Conservation (phyloP, 2,113 vertebrate genomes). For the Arenaria interpres region DNA sequence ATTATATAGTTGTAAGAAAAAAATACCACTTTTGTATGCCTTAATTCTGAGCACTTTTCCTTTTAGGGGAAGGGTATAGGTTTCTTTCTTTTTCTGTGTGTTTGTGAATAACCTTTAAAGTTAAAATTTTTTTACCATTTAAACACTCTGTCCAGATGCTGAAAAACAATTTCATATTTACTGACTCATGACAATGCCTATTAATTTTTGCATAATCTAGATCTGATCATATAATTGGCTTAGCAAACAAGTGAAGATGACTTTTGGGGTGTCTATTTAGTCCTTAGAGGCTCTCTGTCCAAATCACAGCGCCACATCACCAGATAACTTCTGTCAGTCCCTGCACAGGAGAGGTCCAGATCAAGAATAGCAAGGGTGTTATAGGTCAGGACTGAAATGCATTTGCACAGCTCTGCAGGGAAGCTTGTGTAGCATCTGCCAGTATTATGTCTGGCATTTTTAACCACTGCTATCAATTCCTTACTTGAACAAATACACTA, state of each 20-base stretch:
- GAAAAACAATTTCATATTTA: conserved; percentile 2
- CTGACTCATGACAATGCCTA: conserved; percentile 5
- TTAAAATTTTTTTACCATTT: background rate
- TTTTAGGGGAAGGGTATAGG: background rate
- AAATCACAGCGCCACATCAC: background rate
- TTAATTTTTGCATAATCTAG: background rate
- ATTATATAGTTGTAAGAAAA: background rate
- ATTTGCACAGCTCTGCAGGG: background rate
- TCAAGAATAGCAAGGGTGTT: background rate
- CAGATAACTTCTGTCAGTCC: background rate
- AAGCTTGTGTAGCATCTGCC: background rate
- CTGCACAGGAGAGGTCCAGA: background rate
- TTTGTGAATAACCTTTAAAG: background rate
- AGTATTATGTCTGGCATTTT: background rate
- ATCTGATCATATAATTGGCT: background rate
- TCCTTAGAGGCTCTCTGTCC: background rate
- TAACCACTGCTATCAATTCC: background rate
- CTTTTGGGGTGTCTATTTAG: background rate
- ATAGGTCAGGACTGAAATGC: background rate
- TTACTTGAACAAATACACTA: background rate
- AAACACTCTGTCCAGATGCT: background rate
- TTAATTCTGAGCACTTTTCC: background rate
- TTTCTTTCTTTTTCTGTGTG: background rate
- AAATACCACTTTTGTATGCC: background rate
- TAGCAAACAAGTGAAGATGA: background rate